A percentile compares a stretch with the other conserved stretches of the same genome.
These are phyloP conservation scores for Drosophila anomalata DNA, from an alignment of 2,888 invertebrate species.

Conservation along the genomic window DNA sequence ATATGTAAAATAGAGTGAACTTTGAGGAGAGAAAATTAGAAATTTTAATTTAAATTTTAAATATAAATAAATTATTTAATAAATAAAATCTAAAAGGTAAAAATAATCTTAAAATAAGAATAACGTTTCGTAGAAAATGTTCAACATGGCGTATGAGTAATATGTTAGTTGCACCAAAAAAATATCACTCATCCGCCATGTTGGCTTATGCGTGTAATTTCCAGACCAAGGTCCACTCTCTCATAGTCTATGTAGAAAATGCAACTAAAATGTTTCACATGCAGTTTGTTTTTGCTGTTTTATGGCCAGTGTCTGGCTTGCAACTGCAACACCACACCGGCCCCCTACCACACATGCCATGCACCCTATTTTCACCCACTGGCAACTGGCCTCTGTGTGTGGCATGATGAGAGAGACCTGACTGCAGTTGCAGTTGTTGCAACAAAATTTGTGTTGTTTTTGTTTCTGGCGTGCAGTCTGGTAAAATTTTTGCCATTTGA, in stretches of 20 bases:
- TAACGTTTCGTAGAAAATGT: background rate
- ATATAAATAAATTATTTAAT: background rate
- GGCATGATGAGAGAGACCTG: conserved; percentile 20
- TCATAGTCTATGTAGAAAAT: conserved; percentile 66
- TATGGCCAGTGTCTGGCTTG: conserved; percentile 67
- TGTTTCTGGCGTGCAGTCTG: conserved; percentile 61
- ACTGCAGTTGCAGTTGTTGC: conserved; percentile 38
- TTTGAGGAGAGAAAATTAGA: conserved; percentile 3
- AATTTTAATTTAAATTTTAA: background rate
- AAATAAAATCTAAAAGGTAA: background rate
- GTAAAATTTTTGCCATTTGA: conserved; percentile 77
- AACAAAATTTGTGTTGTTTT: conserved; percentile 18
- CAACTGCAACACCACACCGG: background rate
- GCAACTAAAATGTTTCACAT: conserved; percentile 74
- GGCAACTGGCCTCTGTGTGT: conserved; percentile 4
- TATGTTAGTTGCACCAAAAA: background rate
- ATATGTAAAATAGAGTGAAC: conserved; percentile 24
- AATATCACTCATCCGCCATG: background rate
- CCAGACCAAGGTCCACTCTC: conserved; percentile 6
- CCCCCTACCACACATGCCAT: background rate
- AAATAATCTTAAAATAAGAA: no score
- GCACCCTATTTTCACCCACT: conserved; percentile 4
- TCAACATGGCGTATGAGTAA: background rate
- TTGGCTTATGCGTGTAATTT: background rate
- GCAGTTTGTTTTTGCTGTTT: conserved; percentile 67